Evolutionary conservation across 2,113 vertebrate genomes (phyloP).

Genomic region (Lophotis ruficrista): DNA sequence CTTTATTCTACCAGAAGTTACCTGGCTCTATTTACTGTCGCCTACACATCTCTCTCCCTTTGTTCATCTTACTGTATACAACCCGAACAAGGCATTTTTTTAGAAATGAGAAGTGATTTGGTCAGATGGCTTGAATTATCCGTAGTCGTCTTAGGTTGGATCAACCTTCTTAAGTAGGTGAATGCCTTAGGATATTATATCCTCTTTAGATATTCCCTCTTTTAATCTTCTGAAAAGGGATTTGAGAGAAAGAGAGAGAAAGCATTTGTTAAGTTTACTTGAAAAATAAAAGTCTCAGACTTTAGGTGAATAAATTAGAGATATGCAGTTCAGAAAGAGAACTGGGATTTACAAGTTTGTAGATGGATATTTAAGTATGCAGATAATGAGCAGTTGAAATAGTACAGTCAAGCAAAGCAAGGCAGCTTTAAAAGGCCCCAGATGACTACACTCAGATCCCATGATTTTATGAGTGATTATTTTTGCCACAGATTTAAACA

Average conservation of each 20-base stretch:
- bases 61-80: background rate
- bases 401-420: background rate
- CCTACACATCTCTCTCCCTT: background rate
- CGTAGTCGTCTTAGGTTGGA: background rate
- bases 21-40: background rate
- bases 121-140: background rate
- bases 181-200: background rate
- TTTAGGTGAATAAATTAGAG: background rate
- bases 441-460: background rate
- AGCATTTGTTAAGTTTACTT: background rate
- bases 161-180: background rate
- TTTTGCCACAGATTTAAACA: conserved; percentile 31
- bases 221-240: conserved; percentile 28
- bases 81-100: background rate
- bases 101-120: conserved; percentile 11
- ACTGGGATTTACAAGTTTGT: conserved; percentile 21
- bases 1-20: background rate
- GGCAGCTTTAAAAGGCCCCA: background rate
- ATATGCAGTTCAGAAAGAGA: background rate
- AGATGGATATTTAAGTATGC: conserved; percentile 4
- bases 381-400: conserved; percentile 9
- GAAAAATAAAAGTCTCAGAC: background rate
- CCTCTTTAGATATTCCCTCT: background rate
- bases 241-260: conserved; percentile 16
- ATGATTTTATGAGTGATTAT: background rate